Evolutionary conservation across 92 coral and sea anemone species (phyloP), one percentile per base, ranked within the genome.

Genomic region (Zoanthus sansibaricus): DNA sequence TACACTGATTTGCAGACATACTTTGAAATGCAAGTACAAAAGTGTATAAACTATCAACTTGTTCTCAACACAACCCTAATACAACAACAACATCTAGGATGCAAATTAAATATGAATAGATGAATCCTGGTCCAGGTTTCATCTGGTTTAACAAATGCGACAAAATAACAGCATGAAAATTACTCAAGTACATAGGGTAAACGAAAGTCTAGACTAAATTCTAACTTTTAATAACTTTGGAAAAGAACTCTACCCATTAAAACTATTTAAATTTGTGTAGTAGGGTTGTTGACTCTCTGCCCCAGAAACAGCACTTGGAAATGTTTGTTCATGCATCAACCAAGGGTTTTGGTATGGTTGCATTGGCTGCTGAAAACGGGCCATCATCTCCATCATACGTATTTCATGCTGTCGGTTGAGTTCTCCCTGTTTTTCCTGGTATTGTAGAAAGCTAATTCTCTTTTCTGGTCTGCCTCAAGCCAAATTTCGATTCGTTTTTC

Each of bases 391-490:
- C 84, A 78, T 71, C 88, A 75, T 87, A 73, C 83, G 88, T 1
- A 87, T 76, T 79, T 91, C 88, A 83, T 87, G 88, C 56, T 87
- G 80, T 58, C 86, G 71, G 75, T 91, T 91, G 49, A 87, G 82
- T 77, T 91, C 91, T 51, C 86, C 91, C 61, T 91, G 93, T 83
- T 87, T 91, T 69, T 91, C 93, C 77, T 91, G 93, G 75, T 91
- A 83, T 71, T 71, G 54, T 25, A 91, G 86, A 83, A 91, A 37
- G 93, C 58, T 59, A 83, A 83, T 25, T 91, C 83, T 21, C 91
- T 87, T 85, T 76, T 91, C 58, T 77, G 75, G 12, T 87, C 93
- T 78, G 89, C 86, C 78, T 87, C 91, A 44, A 84, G 59, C 89
- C 86, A 87, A 68, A 58, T 77, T 69, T 87, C 82, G 88, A 87